phyloP scores from a whole-genome alignment of 37 sponge, comb jelly and placozoan genomes.

The Dysidea cf. avara region DNA sequence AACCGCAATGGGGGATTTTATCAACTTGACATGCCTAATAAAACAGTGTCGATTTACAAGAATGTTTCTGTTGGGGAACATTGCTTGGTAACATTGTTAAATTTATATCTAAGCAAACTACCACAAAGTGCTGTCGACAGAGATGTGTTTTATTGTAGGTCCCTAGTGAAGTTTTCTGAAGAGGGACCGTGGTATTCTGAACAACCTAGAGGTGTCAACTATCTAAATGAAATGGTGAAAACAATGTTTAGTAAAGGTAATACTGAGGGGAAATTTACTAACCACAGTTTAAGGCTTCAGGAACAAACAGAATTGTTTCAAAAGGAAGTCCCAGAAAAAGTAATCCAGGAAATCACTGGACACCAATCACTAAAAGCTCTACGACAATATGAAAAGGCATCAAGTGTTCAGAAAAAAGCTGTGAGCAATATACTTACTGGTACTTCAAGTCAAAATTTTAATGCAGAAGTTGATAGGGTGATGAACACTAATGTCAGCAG shows the following conservation, averaged over 20 bases:
- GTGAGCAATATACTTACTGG: background rate
- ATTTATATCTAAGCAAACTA: too few relatives aligned
- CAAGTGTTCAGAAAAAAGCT: constrained; percentile 5
- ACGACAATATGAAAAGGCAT: background rate
- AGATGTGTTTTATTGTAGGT: too few relatives aligned
- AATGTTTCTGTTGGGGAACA: too few relatives aligned
- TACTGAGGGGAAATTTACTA: constrained; percentile 8
- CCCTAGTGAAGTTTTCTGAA: too few relatives aligned
- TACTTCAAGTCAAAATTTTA: too few relatives aligned
- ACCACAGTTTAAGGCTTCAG: constrained; percentile 9
- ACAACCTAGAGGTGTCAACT: background rate
- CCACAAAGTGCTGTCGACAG: too few relatives aligned
- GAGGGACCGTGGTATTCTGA: background rate
- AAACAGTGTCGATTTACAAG: too few relatives aligned
- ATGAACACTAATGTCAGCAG: too few relatives aligned
- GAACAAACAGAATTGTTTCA: background rate
- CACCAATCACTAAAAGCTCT: constrained; percentile 4
- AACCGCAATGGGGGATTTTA: constrained; percentile 33
- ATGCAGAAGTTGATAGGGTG: too few relatives aligned
- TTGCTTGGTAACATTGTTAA: too few relatives aligned
- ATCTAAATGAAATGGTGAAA: too few relatives aligned
- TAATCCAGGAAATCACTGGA: constrained; percentile 11
- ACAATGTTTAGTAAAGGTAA: constrained; percentile 3
- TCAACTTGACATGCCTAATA: too few relatives aligned
- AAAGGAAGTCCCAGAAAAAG: background rate